Conservation (phyloP, 2,113 vertebrate species). For the Chamaetylas fuelleborni region DNA sequence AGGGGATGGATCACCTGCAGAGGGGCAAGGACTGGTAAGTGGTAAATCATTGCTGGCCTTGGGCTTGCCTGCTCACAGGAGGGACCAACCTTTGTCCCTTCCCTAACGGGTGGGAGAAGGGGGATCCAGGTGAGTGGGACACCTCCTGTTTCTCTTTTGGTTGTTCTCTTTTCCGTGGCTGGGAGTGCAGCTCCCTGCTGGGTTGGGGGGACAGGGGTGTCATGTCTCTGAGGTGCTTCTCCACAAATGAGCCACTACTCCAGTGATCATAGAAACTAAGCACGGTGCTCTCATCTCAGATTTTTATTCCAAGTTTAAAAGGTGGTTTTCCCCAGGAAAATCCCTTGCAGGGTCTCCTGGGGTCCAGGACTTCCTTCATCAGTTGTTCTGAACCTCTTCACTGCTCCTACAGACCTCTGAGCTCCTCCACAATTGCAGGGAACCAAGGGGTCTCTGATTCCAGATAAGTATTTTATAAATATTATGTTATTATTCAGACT, state of each 20-base stretch:
- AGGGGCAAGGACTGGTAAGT: background rate
- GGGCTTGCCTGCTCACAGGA: background rate
- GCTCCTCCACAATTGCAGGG: background rate
- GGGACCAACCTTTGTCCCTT: background rate
- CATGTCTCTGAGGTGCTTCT: accelerated
- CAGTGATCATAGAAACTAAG: background rate
- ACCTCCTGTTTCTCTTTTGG: background rate
- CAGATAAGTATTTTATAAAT: background rate
- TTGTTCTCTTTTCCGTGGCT: background rate
- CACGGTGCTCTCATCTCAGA: background rate
- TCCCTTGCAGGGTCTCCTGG: background rate
- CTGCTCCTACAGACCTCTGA: background rate
- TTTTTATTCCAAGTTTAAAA: background rate
- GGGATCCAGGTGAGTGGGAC: accelerated
- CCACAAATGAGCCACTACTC: background rate
- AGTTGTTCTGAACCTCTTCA: background rate
- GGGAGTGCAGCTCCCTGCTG: background rate
- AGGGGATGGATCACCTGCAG: background rate
- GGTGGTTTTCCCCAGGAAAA: background rate
- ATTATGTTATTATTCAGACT: background rate
- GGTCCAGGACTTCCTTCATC: background rate
- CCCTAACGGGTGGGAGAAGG: accelerated
- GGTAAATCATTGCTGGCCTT: background rate
- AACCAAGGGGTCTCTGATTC: background rate
- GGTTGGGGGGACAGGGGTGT: accelerated